Evolutionary conservation across 2,888 invertebrate species (phyloP).

Genomic region (Erebia aethiops): DNA sequence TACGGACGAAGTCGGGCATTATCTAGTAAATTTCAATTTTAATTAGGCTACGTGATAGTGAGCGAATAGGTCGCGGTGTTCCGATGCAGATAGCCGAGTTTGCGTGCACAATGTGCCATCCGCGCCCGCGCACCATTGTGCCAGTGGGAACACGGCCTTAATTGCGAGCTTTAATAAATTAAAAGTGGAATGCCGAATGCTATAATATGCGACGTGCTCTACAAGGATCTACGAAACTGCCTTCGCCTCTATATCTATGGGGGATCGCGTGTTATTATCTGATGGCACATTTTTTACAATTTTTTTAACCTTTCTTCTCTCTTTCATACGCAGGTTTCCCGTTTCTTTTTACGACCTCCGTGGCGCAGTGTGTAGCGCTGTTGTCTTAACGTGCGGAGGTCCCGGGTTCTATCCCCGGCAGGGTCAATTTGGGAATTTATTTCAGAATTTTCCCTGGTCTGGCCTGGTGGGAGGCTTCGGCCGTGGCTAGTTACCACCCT

Average conservation of each 20-base stretch:
- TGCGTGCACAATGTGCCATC: conserved; percentile 77
- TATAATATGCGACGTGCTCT: conserved; percentile 59
- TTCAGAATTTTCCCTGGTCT: too few species aligned
- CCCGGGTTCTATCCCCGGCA: too few species aligned
- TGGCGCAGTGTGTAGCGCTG: too few species aligned
- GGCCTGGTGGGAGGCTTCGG: too few species aligned
- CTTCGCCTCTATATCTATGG: conserved; percentile 8
- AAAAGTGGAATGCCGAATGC: conserved; percentile 75
- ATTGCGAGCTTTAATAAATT: conserved; percentile 79
- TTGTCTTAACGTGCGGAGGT: too few species aligned
- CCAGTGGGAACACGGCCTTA: conserved; percentile 75
- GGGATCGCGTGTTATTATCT: conserved; percentile 17
- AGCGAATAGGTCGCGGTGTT: conserved; percentile 53
- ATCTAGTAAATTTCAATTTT: conserved; percentile 53
- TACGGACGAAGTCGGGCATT: too few species aligned
- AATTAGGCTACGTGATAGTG: conserved; percentile 48
- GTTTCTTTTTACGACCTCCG: too few species aligned
- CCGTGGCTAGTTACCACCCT: too few species aligned
- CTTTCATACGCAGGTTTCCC: too few species aligned
- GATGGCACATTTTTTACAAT: background rate
- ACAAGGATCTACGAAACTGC: conserved; percentile 51
- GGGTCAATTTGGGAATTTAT: too few species aligned
- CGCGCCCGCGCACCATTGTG: conserved; percentile 70
- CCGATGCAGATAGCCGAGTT: conserved; percentile 76
- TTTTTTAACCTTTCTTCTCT: too few species aligned